Percentiles rank a stretch among this genome's conserved stretches.
Evolutionary conservation across 1,140 invertebrate genomes (phyloP).

Genomic region (Pentalonia nigronervosa): DNA sequence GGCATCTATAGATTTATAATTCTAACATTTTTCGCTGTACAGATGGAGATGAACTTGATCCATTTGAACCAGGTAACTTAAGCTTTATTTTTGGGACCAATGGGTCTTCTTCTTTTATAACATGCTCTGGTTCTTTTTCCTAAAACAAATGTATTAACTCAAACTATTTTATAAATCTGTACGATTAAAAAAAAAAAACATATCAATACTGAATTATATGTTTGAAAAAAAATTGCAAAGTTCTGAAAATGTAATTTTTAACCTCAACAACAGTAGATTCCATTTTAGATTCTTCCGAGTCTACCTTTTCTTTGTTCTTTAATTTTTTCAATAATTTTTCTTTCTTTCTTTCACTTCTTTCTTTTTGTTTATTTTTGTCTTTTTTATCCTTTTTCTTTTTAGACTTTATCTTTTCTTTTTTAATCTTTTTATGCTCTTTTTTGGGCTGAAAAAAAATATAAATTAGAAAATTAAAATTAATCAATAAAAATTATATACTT

Average conservation of each 20-base stretch:
- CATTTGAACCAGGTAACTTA: constrained; percentile 71
- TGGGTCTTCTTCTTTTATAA: background rate
- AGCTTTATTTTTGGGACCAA: constrained; percentile 80
- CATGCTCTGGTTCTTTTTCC: background rate
- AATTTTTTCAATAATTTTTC: constrained; percentile 34
- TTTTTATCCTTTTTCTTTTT: constrained; percentile 75
- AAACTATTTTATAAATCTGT: background rate
- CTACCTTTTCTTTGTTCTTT: background rate
- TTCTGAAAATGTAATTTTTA: background rate
- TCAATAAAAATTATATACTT: background rate
- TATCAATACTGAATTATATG: background rate
- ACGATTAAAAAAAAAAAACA: background rate
- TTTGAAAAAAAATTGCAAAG: too few relatives aligned
- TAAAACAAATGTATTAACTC: background rate
- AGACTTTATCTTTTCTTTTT: constrained; percentile 78
- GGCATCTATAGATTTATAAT: background rate
- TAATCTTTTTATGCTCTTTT: constrained; percentile 70
- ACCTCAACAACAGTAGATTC: background rate
- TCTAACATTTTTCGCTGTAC: constrained; percentile 24
- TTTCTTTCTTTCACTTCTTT: constrained; percentile 67
- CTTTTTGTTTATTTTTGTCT: constrained; percentile 81
- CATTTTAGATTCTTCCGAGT: background rate
- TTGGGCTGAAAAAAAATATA: constrained; percentile 63
- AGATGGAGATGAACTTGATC: background rate
- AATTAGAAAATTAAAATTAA: background rate